phyloP scores from a whole-genome alignment of 2,888 invertebrate species.

The Pegoplata infirma region DNA sequence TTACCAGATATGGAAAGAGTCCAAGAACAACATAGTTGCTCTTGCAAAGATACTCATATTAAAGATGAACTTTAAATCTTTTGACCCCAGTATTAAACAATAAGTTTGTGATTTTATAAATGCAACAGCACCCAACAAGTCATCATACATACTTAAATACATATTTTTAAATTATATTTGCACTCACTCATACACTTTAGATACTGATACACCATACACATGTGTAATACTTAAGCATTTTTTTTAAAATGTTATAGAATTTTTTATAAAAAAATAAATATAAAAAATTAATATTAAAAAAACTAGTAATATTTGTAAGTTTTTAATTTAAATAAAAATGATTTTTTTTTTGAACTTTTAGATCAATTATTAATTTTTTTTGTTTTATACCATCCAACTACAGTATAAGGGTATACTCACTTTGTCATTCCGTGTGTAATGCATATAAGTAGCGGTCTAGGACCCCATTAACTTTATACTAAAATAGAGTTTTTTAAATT shows the following conservation, averaged over 20 bases:
- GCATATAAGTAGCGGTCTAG: too few species aligned
- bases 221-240: constrained; percentile 27
- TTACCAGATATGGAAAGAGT: constrained; percentile 83
- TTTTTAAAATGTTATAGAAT: not conserved
- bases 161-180: constrained; percentile 25
- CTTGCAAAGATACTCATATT: constrained; percentile 68
- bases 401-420: too few species aligned
- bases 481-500: too few species aligned
- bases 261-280: constrained; percentile 25
- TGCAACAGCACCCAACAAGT: constrained; percentile 13
- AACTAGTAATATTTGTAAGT: too few species aligned
- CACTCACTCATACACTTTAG: constrained; percentile 31
- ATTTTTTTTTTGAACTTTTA: too few species aligned
- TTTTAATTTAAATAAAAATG: too few species aligned
- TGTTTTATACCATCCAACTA: too few species aligned
- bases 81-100: not conserved
- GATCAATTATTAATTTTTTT: too few species aligned
- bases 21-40: constrained; percentile 76
- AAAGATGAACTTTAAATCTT: constrained; percentile 72
- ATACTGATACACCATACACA: constrained; percentile 20
- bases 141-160: constrained; percentile 10
- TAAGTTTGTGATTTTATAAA: constrained; percentile 21
- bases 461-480: too few species aligned
- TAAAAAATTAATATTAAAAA: too few species aligned
- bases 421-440: too few species aligned